Evolutionary conservation across 1,140 invertebrate genomes (phyloP).

Genomic region (Caenorhabditis brenneri): DNA sequence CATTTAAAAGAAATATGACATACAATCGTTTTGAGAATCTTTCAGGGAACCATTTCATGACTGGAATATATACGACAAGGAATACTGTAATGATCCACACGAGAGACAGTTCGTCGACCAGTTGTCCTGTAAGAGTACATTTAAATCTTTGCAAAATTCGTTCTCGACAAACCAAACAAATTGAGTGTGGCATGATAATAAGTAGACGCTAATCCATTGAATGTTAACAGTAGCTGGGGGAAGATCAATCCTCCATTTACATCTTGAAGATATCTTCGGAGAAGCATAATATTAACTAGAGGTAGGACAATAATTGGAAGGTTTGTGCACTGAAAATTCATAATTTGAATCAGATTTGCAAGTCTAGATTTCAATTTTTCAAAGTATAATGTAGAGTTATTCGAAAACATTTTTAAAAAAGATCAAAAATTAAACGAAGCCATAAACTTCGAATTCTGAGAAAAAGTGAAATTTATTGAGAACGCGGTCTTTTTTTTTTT

Average conservation of each 20-base stretch:
- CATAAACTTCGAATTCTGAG: no score
- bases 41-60: constrained; percentile 63
- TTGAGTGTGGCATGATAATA: constrained; percentile 69
- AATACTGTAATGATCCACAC: constrained; percentile 68
- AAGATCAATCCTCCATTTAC: constrained; percentile 63
- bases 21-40: constrained; percentile 57
- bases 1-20: constrained; percentile 5
- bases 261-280: constrained; percentile 61
- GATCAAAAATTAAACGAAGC: no score
- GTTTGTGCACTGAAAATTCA: constrained; percentile 61
- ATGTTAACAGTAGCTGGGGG: constrained; percentile 64
- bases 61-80: constrained; percentile 64
- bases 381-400: no score
- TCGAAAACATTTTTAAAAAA: no score
- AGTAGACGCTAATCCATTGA: constrained; percentile 68
- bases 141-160: background rate
- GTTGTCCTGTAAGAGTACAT: constrained; percentile 60
- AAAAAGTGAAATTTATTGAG: no score
- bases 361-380: no score
- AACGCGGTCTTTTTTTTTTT: no score
- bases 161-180: constrained; percentile 57
- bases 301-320: constrained; percentile 68
- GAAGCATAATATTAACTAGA: constrained; percentile 62
- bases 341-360: no score
- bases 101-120: constrained; percentile 66